phyloP scores from a whole-genome alignment of 2,113 vertebrate genomes.

The Tragelaphus buxtoni region DNA sequence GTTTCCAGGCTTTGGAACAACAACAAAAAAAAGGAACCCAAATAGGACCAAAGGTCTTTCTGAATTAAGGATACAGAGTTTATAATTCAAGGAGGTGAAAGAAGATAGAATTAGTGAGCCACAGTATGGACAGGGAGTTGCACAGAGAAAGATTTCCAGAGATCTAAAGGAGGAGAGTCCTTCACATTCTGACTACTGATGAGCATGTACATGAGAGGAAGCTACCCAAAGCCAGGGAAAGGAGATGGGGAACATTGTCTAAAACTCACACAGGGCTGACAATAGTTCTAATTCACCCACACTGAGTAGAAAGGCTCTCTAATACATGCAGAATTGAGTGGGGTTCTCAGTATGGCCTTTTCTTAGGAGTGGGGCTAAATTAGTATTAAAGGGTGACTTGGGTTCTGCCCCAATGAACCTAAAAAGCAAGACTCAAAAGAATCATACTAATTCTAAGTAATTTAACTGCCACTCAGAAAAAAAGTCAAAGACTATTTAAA shows the following conservation, averaged over 20 bases:
- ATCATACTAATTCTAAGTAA: background rate
- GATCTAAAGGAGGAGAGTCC: background rate
- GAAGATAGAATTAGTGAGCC: background rate
- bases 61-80: background rate
- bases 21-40: background rate
- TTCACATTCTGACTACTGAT: background rate
- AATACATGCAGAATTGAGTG: background rate
- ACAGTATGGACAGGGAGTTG: background rate
- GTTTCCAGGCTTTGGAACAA: background rate
- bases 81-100: background rate
- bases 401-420: background rate
- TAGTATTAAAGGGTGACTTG: background rate
- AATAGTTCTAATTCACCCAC: background rate
- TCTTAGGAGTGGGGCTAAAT: background rate
- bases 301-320: background rate
- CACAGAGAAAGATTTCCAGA: background rate
- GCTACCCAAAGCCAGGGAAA: background rate
- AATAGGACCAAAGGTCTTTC: background rate
- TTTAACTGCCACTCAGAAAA: background rate
- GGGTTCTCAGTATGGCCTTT: background rate
- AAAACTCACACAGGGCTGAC: background rate
- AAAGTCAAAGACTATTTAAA: background rate
- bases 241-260: background rate
- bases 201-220: background rate
- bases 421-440: background rate